Percentiles rank a stretch among this genome's conserved stretches.
phyloP scores from a whole-genome alignment of 2,113 vertebrate genomes.

The Tachysurus fulvidraco region DNA sequence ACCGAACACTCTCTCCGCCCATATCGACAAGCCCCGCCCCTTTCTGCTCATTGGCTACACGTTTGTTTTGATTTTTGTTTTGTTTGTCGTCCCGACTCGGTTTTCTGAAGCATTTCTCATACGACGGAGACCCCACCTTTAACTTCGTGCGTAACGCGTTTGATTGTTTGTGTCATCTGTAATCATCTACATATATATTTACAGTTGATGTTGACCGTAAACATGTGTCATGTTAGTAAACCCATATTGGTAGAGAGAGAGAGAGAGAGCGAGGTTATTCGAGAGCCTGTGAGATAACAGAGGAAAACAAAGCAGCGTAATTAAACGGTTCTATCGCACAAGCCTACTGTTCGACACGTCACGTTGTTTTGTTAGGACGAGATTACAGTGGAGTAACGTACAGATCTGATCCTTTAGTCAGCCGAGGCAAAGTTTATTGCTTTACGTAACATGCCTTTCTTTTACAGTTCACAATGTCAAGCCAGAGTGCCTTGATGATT shows the following conservation, averaged over 20 bases:
- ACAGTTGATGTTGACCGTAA: background rate
- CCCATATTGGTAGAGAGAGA: background rate
- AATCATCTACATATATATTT: background rate
- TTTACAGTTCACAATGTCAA: slow-evolving; percentile 98
- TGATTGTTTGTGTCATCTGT: background rate
- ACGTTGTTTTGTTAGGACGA: slow-evolving; percentile 4
- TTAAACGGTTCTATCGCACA: background rate
- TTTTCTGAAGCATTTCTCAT: too few species aligned
- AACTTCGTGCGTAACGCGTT: background rate
- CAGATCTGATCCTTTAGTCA: slow-evolving; percentile 34
- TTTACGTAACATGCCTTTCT: slow-evolving; percentile 48
- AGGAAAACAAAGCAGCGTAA: background rate
- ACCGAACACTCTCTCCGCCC: too few species aligned
- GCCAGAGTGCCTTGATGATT: slow-evolving; percentile 92
- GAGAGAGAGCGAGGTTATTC: background rate
- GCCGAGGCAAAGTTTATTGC: slow-evolving; percentile 11
- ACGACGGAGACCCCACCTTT: background rate
- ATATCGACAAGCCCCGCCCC: too few species aligned
- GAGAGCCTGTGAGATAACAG: too few species aligned
- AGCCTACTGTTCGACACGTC: background rate
- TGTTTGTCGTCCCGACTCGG: too few species aligned
- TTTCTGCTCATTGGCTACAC: too few species aligned
- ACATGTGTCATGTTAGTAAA: background rate
- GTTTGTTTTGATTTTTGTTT: too few species aligned
- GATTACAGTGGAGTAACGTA: slow-evolving; percentile 13